A percentile compares a stretch with the other conserved stretches of the same genome.
phyloP scores from a whole-genome alignment of 2,797 vertebrate genomes.

The Sandelia bainsii region DNA sequence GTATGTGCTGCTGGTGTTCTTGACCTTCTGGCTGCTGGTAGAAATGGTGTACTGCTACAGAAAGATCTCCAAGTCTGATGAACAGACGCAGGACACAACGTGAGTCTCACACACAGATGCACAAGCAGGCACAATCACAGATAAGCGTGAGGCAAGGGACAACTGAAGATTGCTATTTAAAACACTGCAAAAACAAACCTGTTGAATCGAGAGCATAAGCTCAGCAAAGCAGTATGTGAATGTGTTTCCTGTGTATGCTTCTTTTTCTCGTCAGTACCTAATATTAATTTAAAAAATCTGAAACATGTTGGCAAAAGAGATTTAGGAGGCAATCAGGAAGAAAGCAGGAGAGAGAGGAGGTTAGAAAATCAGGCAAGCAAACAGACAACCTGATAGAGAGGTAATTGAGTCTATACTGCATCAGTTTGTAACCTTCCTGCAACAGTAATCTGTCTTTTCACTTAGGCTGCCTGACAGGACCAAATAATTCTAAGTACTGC shows the following conservation, averaged over 20 bases:
- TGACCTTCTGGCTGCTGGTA: conserved; percentile 95
- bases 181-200: neutral
- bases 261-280: neutral
- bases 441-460: conserved; percentile 65
- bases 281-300: conserved; percentile 20
- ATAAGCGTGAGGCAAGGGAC: neutral
- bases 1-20: conserved; percentile 95
- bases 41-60: conserved; percentile 99
- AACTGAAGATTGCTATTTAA: neutral
- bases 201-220: conserved; percentile 1
- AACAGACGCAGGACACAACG: conserved; percentile 90
- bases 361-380: conserved; percentile 5
- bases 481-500: conserved; percentile 62
- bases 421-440: conserved; percentile 54
- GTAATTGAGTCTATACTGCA: conserved; percentile 58
- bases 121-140: conserved; percentile 16
- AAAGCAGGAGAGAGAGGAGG: conserved; percentile 21
- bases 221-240: neutral
- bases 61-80: conserved; percentile 96
- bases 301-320: conserved; percentile 10
- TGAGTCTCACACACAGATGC: conserved; percentile 83
- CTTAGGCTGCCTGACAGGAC: conserved; percentile 39
- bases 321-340: conserved; percentile 25
- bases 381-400: conserved; percentile 25
- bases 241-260: too few relatives aligned